Conservation (phyloP, 2,888 invertebrate species). For the Halictus ligatus region DNA sequence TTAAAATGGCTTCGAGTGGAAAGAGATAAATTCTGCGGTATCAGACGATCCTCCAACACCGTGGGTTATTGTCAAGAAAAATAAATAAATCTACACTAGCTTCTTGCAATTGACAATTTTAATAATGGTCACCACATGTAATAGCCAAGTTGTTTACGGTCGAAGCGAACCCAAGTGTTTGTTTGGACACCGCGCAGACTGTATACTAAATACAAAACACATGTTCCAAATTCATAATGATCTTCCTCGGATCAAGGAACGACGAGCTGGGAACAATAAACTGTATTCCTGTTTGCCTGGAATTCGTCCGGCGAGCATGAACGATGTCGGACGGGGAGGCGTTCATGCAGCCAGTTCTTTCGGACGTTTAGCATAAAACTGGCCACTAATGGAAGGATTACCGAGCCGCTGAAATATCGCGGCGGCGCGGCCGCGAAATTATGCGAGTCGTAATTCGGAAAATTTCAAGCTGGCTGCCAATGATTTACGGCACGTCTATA, state of each 20-base stretch:
- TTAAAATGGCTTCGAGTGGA: too few species aligned
- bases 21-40: too few species aligned
- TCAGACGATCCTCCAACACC: too few species aligned
- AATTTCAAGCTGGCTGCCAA: conserved; percentile 17
- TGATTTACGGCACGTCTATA: conserved; percentile 51
- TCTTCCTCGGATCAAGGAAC: neutral
- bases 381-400: neutral
- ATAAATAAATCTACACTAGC: too few species aligned
- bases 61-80: too few species aligned
- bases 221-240: neutral
- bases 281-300: too few species aligned
- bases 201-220: too few species aligned
- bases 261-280: neutral
- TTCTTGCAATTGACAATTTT: too few species aligned
- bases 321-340: neutral
- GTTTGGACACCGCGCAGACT: too few species aligned
- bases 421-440: conserved; percentile 4
- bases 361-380: neutral
- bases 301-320: neutral
- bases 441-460: conserved; percentile 23
- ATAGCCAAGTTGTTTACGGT: too few species aligned
- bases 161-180: too few species aligned
- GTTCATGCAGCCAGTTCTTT: conserved; percentile 1
- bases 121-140: too few species aligned
- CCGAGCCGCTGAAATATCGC: conserved; percentile 2